Base-by-base conservation (phyloP, 2,888 invertebrate species). In the Epistrophe grossulariae region DNA sequence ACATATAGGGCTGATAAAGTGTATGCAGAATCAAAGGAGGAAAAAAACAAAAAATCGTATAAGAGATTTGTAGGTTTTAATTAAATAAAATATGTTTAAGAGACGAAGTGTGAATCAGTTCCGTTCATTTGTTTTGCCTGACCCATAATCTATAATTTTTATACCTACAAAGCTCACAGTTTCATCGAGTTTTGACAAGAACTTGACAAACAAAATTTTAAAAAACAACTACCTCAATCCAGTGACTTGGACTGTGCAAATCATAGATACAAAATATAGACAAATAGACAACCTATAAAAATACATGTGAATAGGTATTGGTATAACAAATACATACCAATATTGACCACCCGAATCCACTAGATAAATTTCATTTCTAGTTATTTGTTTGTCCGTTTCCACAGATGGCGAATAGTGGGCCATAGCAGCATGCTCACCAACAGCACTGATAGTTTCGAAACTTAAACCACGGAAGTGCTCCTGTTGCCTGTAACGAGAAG, bases 281-380 rank as follows among this genome's bases (percentile, higher is more conserved):
- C 60, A 68, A 55, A 50, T 19, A 50, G 6, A 19, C 45, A n/a
- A 45, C 8, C 6, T 15, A 15, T 15, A 43, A 4, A 38, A 13
- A 43, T 15, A 43, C 6, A 43, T 43, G 0, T 1, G 43, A n/a
- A n/a, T 15, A 40, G 1, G 6, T 4, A 40, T 4, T 11, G 38
- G 24, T 19, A 48, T 17, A 24, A 35, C 50, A 70, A 13, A n/a
- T 43, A 90, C 92, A 91, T 87, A 95, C 95, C 91, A 94, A 92
- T 95, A 97, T 89, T 97, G 97, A 6, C 95, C 96, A 0, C 97
- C 97, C 4, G 98, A 98, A 92, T 99, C 99, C 88, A 98, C 95
- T 4, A 99, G 94, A 92, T 98, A 99, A 89, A 98, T 93, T 89
- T 97, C 95, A 38, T 95, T 93, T 0, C 93, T 93, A 9, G 94